Conservation (phyloP, 2,888 invertebrate species). For the Coleophora deauratella region DNA sequence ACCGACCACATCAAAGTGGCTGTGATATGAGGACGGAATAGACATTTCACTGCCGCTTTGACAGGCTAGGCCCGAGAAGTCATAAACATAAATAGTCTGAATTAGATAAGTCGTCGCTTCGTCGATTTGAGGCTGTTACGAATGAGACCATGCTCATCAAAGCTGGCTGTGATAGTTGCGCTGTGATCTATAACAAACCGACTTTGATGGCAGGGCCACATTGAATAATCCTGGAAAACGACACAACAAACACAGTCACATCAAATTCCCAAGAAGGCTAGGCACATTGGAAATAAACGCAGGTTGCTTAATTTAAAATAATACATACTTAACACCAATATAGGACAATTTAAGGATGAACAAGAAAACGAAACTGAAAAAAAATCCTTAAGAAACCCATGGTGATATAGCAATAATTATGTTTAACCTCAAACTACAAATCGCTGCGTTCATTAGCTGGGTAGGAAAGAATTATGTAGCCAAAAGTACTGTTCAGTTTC, state of each 20-base stretch:
- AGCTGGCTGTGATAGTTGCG: slow-evolving; percentile 94
- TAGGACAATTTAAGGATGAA: too few relatives aligned
- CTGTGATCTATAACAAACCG: slow-evolving; percentile 85
- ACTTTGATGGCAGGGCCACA: slow-evolving; percentile 83
- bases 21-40: slow-evolving; percentile 87
- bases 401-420: too few relatives aligned
- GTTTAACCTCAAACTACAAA: too few relatives aligned
- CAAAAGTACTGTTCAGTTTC: too few relatives aligned
- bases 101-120: not conserved
- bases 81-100: not conserved
- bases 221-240: slow-evolving; percentile 23
- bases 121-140: slow-evolving; percentile 17
- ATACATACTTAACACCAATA: too few relatives aligned
- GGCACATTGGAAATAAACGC: not conserved
- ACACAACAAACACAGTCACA: slow-evolving; percentile 17
- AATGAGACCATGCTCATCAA: slow-evolving; percentile 90
- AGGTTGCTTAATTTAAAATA: not conserved
- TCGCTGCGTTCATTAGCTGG: too few relatives aligned
- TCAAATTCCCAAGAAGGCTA: not conserved
- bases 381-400: too few relatives aligned
- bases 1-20: slow-evolving; percentile 97
- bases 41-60: slow-evolving; percentile 93
- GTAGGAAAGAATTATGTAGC: too few relatives aligned
- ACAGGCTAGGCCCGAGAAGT: slow-evolving; percentile 79
- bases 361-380: too few relatives aligned